Conservation (phyloP, 2,113 vertebrate genomes). For the Butorides virescens region DNA sequence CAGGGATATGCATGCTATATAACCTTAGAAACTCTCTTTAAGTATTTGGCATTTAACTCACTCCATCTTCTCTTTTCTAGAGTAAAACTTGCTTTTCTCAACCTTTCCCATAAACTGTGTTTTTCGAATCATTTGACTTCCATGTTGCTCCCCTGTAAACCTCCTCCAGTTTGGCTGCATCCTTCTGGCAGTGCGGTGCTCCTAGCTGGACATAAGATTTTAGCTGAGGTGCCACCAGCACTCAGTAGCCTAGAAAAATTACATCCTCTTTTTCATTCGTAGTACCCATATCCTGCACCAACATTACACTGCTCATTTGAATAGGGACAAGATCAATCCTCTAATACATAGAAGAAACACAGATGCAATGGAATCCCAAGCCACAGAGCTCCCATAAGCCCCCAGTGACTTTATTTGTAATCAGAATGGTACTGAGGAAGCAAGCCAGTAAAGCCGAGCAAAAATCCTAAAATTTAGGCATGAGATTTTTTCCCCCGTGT, state of each 20-base stretch:
- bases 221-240: neutral
- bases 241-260: neutral
- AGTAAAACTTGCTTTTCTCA: neutral
- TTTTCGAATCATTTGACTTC: neutral
- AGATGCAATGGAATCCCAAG: neutral
- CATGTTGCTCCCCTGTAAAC: neutral
- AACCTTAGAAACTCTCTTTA: neutral
- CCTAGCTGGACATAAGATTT: neutral
- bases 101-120: neutral
- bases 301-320: neutral
- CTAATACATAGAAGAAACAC: neutral
- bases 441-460: neutral
- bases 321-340: neutral
- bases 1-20: neutral
- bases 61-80: neutral
- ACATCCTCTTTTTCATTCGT: fast-evolving
- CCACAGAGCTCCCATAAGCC: neutral
- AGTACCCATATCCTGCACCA: neutral
- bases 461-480: neutral
- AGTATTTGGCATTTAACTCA: neutral
- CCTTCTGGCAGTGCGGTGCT: neutral
- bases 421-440: neutral
- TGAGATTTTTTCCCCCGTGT: neutral
- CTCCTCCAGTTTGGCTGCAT: neutral
- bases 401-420: neutral